phyloP scores from a whole-genome alignment of 2,797 vertebrate species.

The Melanotaenia pygmaea region DNA sequence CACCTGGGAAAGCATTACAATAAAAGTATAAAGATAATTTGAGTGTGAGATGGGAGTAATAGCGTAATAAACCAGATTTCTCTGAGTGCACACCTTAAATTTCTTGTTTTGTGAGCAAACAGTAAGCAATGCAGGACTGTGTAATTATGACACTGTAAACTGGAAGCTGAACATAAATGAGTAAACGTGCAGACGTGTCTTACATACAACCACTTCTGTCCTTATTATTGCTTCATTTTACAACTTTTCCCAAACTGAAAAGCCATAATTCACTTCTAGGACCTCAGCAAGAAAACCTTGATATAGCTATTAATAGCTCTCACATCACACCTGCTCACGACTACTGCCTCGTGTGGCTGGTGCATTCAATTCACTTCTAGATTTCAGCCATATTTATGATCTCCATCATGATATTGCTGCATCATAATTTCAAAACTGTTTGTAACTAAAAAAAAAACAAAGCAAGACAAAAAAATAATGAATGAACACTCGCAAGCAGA shows the following conservation, averaged over 20 bases:
- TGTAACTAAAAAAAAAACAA: background rate
- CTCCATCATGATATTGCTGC: background rate
- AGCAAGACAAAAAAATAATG: background rate
- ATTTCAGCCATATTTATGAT: background rate
- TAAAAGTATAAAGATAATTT: background rate
- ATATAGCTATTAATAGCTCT: background rate
- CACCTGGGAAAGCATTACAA: conserved; percentile 81
- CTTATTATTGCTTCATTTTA: background rate
- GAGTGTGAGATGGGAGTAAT: background rate
- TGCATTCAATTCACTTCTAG: background rate
- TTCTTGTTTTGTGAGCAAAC: background rate
- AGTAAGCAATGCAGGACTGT: background rate
- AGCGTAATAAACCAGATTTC: no score
- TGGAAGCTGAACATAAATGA: background rate
- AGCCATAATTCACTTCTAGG: background rate
- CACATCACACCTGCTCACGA: background rate
- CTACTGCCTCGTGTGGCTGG: background rate
- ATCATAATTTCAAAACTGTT: background rate
- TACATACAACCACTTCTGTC: background rate
- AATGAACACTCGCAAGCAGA: background rate
- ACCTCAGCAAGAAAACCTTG: background rate
- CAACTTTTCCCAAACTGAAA: background rate
- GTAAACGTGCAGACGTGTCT: background rate
- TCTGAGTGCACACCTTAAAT: no score
- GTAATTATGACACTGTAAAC: background rate